Evolutionary conservation across 1,140 invertebrate genomes (phyloP).

Genomic region (Pseudomyrmex concolor): DNA sequence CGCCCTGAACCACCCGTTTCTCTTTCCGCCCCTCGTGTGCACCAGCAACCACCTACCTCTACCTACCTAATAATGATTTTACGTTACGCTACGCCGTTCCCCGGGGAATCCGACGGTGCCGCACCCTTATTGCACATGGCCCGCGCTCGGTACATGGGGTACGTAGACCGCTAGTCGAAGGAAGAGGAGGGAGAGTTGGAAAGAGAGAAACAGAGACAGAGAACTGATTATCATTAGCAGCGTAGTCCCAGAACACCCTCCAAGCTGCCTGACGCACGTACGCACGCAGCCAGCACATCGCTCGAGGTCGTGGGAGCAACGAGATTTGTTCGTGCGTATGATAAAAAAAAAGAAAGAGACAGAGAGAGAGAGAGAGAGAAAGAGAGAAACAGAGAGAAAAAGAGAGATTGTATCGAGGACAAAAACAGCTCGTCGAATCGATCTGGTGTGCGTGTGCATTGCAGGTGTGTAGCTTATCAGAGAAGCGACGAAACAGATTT

Average conservation of each 20-base stretch:
- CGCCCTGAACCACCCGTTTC: conserved; percentile 51
- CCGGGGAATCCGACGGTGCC: conserved; percentile 82
- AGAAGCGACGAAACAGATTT: conserved; percentile 30
- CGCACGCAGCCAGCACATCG: conserved; percentile 56
- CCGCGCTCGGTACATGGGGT: conserved; percentile 71
- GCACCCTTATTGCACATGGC: conserved; percentile 85
- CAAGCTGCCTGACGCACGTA: conserved; percentile 69
- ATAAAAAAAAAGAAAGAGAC: conserved; percentile 21
- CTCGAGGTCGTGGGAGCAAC: conserved; percentile 62
- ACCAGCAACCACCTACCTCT: conserved; percentile 79
- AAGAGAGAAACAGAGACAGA: conserved; percentile 61
- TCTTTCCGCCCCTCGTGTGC: conserved; percentile 71
- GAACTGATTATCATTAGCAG: conserved; percentile 83
- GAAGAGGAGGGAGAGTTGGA: conserved; percentile 31
- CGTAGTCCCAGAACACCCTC: conserved; percentile 75
- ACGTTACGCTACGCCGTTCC: conserved; percentile 84
- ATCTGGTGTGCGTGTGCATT: conserved; percentile 12
- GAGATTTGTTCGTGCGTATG: conserved; percentile 59
- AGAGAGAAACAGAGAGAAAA: background rate
- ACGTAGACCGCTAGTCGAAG: conserved; percentile 23
- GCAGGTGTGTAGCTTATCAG: background rate
- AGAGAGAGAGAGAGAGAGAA: conserved; percentile 4
- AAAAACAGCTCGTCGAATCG: conserved; percentile 35
- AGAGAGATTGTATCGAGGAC: conserved; percentile 1
- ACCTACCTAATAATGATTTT: conserved; percentile 85